Evolutionary conservation across 2,113 vertebrate genomes (phyloP).

Genomic region (Hoplias malabaricus): DNA sequence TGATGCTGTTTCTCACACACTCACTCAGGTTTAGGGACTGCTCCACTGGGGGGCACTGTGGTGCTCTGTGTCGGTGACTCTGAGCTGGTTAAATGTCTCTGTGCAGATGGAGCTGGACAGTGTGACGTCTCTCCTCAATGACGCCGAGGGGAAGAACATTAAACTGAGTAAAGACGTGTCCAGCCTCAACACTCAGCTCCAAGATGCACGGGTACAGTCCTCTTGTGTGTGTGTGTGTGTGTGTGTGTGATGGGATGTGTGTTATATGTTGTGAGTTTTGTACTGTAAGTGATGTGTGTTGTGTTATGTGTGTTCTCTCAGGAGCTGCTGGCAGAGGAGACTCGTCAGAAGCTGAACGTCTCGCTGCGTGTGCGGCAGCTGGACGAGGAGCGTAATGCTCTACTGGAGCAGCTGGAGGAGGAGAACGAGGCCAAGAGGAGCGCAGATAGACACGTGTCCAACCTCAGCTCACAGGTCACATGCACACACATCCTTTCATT

Average conservation of each 20-base stretch:
- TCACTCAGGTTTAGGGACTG: too few relatives aligned
- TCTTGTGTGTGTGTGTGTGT: background rate
- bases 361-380: slow-evolving; percentile 86
- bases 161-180: slow-evolving; percentile 90
- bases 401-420: slow-evolving; percentile 93
- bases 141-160: slow-evolving; percentile 88
- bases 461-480: slow-evolving; percentile 85
- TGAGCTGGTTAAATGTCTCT: background rate
- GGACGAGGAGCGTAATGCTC: slow-evolving; percentile 84
- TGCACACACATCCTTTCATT: background rate
- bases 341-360: slow-evolving; percentile 86
- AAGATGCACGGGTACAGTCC: slow-evolving; percentile 83
- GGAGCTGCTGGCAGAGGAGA: slow-evolving; percentile 93
- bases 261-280: too few relatives aligned
- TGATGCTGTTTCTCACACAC: too few relatives aligned
- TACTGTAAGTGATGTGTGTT: too few relatives aligned
- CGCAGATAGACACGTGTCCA: slow-evolving; percentile 85
- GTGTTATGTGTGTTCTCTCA: slow-evolving; percentile 43
- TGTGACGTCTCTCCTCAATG: slow-evolving; percentile 78
- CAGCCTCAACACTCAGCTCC: slow-evolving; percentile 85
- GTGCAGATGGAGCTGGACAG: slow-evolving; percentile 85
- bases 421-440: slow-evolving; percentile 85
- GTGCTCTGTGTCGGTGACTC: too few relatives aligned
- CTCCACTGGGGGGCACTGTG: too few relatives aligned
- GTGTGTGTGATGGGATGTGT: too few relatives aligned